Percentiles rank a stretch among this genome's conserved stretches.
phyloP scores from a whole-genome alignment of 2,113 vertebrate genomes.

The Ceuthmochares aereus region DNA sequence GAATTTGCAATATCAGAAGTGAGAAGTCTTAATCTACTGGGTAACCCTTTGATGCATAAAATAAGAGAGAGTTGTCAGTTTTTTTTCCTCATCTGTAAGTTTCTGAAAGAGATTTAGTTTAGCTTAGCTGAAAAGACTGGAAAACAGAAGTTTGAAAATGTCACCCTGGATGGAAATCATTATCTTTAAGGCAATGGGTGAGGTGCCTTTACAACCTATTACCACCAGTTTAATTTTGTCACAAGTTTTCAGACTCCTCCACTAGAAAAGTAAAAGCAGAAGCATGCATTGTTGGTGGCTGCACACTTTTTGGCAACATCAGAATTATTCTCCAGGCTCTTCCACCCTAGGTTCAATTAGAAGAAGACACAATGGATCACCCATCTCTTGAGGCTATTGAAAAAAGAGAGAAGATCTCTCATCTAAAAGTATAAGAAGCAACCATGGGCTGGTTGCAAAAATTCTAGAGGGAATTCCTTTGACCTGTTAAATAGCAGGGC shows the following conservation, averaged over 20 bases:
- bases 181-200: slow-evolving; percentile 35
- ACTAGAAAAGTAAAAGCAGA: background rate
- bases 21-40: slow-evolving; percentile 50
- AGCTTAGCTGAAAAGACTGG: background rate
- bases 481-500: background rate
- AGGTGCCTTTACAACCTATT: background rate
- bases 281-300: rapidly evolving
- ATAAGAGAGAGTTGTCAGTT: background rate
- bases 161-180: background rate
- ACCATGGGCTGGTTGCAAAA: background rate
- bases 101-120: slow-evolving; percentile 35
- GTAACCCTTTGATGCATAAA: slow-evolving; percentile 76
- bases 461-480: background rate
- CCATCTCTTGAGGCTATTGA: background rate
- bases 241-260: background rate
- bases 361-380: background rate
- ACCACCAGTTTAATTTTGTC: background rate
- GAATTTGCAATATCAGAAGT: slow-evolving; percentile 51
- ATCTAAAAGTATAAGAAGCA: background rate
- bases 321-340: background rate
- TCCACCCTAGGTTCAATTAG: background rate
- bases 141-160: slow-evolving; percentile 63
- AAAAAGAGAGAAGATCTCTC: background rate
- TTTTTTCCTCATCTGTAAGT: background rate
- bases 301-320: background rate